Evolutionary conservation across 2,888 invertebrate species (phyloP).

Genomic region (Aspidiotus destructor): DNA sequence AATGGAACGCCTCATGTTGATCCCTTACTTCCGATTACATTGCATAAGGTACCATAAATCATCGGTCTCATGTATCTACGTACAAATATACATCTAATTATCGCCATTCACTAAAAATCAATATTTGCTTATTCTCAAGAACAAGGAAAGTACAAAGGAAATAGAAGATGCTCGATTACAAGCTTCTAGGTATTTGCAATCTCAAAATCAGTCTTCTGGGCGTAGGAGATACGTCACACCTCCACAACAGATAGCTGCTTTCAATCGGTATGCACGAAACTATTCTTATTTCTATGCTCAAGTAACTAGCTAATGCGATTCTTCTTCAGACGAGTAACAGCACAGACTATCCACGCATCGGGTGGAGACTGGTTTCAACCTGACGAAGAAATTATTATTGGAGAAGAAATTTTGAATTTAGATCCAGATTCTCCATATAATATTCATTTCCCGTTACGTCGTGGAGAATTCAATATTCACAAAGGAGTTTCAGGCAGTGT

Average conservation of each 20-base stretch:
- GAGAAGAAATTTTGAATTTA: constrained; percentile 63
- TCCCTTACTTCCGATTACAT: constrained; percentile 54
- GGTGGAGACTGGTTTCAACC: constrained; percentile 55
- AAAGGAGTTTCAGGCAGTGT: constrained; percentile 74
- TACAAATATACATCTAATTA: not conserved
- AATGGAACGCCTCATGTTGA: constrained; percentile 52
- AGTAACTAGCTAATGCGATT: not conserved
- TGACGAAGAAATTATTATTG: constrained; percentile 58
- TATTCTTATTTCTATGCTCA: not conserved
- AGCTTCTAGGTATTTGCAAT: constrained; percentile 76
- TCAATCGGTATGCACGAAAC: constrained; percentile 51
- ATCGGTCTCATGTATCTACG: not conserved
- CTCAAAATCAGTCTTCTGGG: constrained; percentile 74
- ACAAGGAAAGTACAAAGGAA: constrained; percentile 57
- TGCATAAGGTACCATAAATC: constrained; percentile 16
- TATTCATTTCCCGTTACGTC: constrained; percentile 77
- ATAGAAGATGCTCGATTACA: constrained; percentile 75
- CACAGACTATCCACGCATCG: constrained; percentile 40
- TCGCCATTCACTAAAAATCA: not conserved
- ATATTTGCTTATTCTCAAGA: not conserved
- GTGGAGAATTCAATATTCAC: constrained; percentile 83
- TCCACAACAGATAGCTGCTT: constrained; percentile 79
- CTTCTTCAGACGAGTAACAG: constrained; percentile 34
- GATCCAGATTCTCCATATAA: constrained; percentile 64
- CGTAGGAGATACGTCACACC: constrained; percentile 69